Base-by-base conservation (phyloP, 2,113 vertebrate genomes). In the Alethe castanea region DNA sequence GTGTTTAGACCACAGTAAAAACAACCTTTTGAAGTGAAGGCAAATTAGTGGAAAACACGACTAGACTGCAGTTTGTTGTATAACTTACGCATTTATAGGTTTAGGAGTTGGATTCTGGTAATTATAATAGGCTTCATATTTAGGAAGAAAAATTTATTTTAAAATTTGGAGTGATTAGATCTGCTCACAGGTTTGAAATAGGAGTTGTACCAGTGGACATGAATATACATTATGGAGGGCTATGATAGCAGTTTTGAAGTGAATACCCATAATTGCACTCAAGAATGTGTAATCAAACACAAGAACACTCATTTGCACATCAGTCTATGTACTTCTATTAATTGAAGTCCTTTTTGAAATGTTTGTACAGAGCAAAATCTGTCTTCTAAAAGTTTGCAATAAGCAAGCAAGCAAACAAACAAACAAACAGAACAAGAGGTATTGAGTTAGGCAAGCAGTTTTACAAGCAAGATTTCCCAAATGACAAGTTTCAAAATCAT, bases 291-390 rank as follows among this genome's bases (percentile, higher is more conserved):
- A 95, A 96, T 95, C 93, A 97, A 89, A 92, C 50, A 91, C 56
- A 93, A 96, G 85, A 94, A 93, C 35, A 65, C 38, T 95, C 81
- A 95, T 97, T 96, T 94, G 33, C 45, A 95, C 84, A 91, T 94
- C 74, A 90, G 54, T 83, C 50, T 91, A 50, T 83, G 42, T 90
- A 78, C 64, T 95, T 94, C 60, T 92, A 94, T 92, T 95, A 97
- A 96, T 96, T 96, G 95, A 93, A 93, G 4, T 40, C 86, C 79
- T 86, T 92, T 92, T 56, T 88, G 47, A 90, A 88, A 92, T 93
- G 52, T 90, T 95, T 95, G 60, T 83, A 60, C 12, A 77, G 79
- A 93, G 47, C 5, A 59, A 95, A 95, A 95, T 92, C 54, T 92
- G 19, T 77, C 85, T 94, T 85, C 54, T 59, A 61, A 95, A 91